Evolutionary conservation across 2,113 vertebrate species (phyloP).

Genomic region (Poeciliopsis retropinna): DNA sequence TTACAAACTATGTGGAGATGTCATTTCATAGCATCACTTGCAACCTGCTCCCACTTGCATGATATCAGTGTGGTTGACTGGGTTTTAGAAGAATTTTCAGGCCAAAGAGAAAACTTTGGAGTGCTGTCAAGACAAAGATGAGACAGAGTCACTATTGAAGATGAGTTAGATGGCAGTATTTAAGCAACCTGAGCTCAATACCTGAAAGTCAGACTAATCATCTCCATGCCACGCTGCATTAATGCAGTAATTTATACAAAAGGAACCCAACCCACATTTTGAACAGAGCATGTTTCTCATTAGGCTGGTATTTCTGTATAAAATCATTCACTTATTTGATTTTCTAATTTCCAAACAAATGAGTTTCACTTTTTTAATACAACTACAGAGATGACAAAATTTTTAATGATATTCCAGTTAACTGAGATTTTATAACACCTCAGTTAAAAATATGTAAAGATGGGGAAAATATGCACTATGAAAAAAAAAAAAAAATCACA

Average conservation of each 20-base stretch:
- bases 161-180: neutral
- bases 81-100: no score
- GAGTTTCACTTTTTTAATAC: neutral
- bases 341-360: neutral
- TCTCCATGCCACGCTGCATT: neutral
- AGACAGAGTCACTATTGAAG: neutral
- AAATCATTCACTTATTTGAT: neutral
- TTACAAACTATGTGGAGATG: neutral
- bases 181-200: neutral
- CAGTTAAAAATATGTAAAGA: no score
- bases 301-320: neutral
- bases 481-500: no score
- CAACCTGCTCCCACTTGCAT: neutral
- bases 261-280: neutral
- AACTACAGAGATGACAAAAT: neutral
- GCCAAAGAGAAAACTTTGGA: neutral
- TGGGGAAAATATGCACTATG: no score
- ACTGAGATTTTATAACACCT: neutral
- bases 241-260: neutral
- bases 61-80: no score
- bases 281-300: neutral
- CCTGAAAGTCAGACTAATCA: neutral
- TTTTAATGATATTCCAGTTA: no score
- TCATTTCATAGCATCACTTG: neutral
- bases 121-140: neutral